phyloP scores from a whole-genome alignment of 64 coral and sea anemone genomes.

The Montipora capricornis region DNA sequence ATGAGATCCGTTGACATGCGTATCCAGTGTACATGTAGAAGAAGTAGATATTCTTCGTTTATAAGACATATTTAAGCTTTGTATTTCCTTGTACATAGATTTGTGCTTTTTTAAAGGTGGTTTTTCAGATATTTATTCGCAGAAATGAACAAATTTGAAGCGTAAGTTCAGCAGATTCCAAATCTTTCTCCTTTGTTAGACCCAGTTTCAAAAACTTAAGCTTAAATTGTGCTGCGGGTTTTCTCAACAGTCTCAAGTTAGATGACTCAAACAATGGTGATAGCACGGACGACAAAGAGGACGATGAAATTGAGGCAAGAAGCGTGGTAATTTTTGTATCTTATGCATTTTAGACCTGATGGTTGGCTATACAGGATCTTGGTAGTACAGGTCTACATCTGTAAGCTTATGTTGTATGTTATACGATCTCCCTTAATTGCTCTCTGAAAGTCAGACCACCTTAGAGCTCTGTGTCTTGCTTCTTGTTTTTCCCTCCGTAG shows the following conservation, averaged over 20 bases:
- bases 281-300: slow-evolving; percentile 93
- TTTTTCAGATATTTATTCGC: slow-evolving; percentile 70
- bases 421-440: too few species aligned
- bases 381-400: too few species aligned
- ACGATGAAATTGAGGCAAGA: slow-evolving; percentile 84
- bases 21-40: too few species aligned
- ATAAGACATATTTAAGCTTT: neutral
- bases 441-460: too few species aligned
- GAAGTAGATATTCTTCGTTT: neutral
- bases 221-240: neutral
- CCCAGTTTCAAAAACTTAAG: neutral
- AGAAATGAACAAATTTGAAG: slow-evolving; percentile 99
- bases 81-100: neutral
- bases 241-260: slow-evolving; percentile 69
- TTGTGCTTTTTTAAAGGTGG: slow-evolving; percentile 43
- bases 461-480: too few species aligned
- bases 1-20: too few species aligned
- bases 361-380: too few species aligned
- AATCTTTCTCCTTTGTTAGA: neutral
- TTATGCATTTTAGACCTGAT: neutral
- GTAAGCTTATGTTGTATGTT: too few species aligned
- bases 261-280: slow-evolving; percentile 97
- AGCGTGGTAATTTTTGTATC: neutral
- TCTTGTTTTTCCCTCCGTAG: too few species aligned
- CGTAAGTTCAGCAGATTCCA: slow-evolving; percentile 71